Conservation (phyloP, 2,113 vertebrate genomes). For the Progne subis region DNA sequence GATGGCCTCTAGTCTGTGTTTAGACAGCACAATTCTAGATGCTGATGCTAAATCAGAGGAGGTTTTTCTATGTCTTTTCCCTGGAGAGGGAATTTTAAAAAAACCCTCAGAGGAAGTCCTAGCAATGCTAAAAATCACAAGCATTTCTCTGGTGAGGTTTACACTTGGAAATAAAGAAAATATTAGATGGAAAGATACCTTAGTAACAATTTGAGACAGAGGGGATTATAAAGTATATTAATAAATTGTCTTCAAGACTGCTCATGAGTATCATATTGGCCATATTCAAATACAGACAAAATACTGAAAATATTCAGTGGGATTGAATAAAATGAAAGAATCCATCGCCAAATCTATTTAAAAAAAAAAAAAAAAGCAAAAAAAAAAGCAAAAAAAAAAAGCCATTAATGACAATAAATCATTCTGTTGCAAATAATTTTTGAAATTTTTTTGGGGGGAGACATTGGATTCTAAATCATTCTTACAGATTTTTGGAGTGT, state of each 20-base stretch:
- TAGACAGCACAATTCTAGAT: not conserved
- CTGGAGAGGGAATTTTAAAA: not conserved
- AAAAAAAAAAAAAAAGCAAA: no score
- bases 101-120: not conserved
- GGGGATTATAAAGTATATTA: not conserved
- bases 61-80: not conserved
- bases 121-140: not conserved
- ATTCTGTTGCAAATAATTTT: not conserved
- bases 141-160: not conserved
- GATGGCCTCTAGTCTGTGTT: not conserved
- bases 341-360: no score
- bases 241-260: not conserved
- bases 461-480: not conserved
- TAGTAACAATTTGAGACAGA: not conserved
- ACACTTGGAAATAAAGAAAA: not conserved
- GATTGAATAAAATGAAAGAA: not conserved
- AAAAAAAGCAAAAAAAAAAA: not conserved
- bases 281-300: not conserved
- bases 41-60: not conserved
- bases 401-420: not conserved
- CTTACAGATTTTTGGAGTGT: not conserved
- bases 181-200: not conserved
- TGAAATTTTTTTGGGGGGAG: accelerated
- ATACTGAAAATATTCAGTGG: not conserved
- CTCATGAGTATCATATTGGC: not conserved